Percentiles rank a stretch among this genome's conserved stretches.
Evolutionary conservation across 2,113 vertebrate genomes (phyloP).

Genomic region (Caranx ignobilis): DNA sequence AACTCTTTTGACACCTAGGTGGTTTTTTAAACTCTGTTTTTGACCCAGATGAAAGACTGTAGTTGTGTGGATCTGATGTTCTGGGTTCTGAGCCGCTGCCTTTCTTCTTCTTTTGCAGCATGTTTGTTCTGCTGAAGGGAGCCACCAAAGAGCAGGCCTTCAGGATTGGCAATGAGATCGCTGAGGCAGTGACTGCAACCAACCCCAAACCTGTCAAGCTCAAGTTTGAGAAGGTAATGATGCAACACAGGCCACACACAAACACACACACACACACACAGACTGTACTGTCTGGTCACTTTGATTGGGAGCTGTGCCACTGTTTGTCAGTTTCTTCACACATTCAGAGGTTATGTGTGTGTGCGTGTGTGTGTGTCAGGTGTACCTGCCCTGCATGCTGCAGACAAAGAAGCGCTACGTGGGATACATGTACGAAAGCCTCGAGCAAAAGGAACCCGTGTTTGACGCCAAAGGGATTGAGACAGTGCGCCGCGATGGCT

Average conservation of each 20-base stretch:
- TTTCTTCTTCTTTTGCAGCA: constrained; percentile 78
- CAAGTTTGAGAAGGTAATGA: constrained; percentile 97
- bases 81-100: neutral
- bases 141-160: constrained; percentile 99
- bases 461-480: constrained; percentile 99
- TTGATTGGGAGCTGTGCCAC: no score
- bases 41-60: no score
- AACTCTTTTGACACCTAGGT: no score
- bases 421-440: constrained; percentile 98
- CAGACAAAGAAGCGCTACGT: constrained; percentile 99
- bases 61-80: no score
- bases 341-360: constrained; percentile 1
- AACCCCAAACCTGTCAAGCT: constrained; percentile 97
- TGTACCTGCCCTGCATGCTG: constrained; percentile 97
- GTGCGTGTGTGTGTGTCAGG: constrained; percentile 78
- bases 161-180: constrained; percentile 96
- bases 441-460: constrained; percentile 95
- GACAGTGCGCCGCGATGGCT: constrained; percentile 95
- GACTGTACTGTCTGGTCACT: no score
- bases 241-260: neutral
- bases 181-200: constrained; percentile 96
- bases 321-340: neutral
- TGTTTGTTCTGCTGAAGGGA: constrained; percentile 98
- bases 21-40: no score
- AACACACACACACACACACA: neutral